Evolutionary conservation across 2,113 vertebrate species (phyloP), one percentile per base, ranked within the genome.

Genomic region (Xenus cinereus): DNA sequence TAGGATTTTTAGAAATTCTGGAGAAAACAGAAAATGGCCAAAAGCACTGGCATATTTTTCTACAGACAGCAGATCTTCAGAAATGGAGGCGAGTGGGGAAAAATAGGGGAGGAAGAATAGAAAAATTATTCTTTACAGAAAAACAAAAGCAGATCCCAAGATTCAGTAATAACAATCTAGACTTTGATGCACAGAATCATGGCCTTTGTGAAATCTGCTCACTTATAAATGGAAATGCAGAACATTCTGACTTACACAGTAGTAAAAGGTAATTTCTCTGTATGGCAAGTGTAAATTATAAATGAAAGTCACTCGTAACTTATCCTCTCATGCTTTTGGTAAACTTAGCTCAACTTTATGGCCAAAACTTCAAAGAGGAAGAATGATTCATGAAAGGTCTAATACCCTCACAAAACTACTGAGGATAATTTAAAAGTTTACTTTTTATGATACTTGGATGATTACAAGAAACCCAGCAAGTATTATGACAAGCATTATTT

Each of bases 371-470:
- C 95, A 97, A 94, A 97, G 91, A 87, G 96, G 76, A 96, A 97
- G 97, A 97, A 78, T 76, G 57, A 73, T 96, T 95, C 62, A 82
- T 91, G 84, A 95, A 97, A 96, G 56, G 43, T 88, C 95, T 97
- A 97, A 98, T 97, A 88, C 84, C 77, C 94, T 90, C 92, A 54
- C 82, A 97, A 97, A 98, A 96, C 93, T 95, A 94, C 90, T 76
- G 71, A 93, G 60, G 75, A 97, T 89, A 97, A 96, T 95, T 97
- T 96, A 91, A 95, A 97, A 97, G 81, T 94, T 97, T 96, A 94
- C 56, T 12, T 96, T 98, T 97, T 97, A 96, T 97, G 74, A 94
- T 94, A 93, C 94, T 93, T 97, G 89, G 69, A 95, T 96, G 89
- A 96, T 97, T 98, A 96, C 87, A 97, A 82, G 94, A 91, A 96